These are phyloP conservation scores for Pseudopleuronectes americanus DNA, from an alignment of 2,797 vertebrate species.

Conservation along the genomic window DNA sequence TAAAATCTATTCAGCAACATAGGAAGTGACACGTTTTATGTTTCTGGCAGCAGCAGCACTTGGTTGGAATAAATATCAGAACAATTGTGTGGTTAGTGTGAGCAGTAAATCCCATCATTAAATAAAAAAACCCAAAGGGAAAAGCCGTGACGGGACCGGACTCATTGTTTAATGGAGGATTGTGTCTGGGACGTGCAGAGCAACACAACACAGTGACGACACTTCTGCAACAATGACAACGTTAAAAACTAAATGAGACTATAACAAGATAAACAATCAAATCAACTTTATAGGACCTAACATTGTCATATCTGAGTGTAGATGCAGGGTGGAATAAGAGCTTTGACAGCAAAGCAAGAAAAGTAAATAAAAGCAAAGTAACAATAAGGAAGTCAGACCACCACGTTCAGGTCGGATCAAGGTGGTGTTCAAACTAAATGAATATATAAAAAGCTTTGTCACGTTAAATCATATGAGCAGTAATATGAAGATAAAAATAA, in stretches of 20 bases:
- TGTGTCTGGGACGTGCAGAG: slow-evolving; percentile 4
- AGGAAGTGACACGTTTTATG: slow-evolving; percentile 57
- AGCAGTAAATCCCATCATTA: slow-evolving; percentile 33
- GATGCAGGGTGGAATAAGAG: slow-evolving; percentile 22
- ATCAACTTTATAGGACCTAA: slow-evolving; percentile 6
- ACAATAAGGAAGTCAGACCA: too few species aligned
- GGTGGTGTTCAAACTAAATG: too few species aligned
- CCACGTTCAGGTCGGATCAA: too few species aligned
- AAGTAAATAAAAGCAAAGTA: too few species aligned
- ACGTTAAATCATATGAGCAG: too few species aligned
- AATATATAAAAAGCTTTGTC: too few species aligned
- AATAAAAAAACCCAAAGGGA: slow-evolving; percentile 19
- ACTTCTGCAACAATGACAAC: neutral
- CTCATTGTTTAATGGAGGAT: slow-evolving; percentile 18
- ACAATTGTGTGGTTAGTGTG: slow-evolving; percentile 32
- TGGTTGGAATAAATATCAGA: slow-evolving; percentile 34
- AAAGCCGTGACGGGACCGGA: slow-evolving; percentile 27
- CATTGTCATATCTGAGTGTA: slow-evolving; percentile 8
- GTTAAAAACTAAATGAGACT: neutral
- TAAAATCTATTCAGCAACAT: slow-evolving; percentile 36
- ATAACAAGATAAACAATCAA: neutral
- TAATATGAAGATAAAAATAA: too few species aligned
- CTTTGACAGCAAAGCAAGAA: too few species aligned
- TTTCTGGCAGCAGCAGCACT: slow-evolving; percentile 31
- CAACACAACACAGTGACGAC: neutral